A percentile compares a stretch with the other conserved stretches of the same genome.
These are phyloP conservation scores for Melanaphis sacchari DNA, from an alignment of 1,140 invertebrate species.

Conservation along the genomic window DNA sequence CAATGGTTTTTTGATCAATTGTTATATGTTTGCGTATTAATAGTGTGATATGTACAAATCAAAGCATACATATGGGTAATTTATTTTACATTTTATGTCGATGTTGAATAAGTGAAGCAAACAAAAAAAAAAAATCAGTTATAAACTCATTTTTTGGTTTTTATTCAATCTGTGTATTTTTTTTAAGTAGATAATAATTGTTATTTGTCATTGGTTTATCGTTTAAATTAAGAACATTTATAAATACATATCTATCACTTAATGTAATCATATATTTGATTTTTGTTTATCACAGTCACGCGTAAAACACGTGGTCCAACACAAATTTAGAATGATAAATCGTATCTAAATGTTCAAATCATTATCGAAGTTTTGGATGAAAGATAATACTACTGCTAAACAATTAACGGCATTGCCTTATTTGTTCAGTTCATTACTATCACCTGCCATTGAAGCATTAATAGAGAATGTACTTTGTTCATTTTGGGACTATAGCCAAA, in stretches of 20 bases:
- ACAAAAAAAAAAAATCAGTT: too few species aligned
- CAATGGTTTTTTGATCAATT: too few species aligned
- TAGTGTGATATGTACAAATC: not conserved
- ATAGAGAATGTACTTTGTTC: not conserved
- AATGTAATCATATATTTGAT: not conserved
- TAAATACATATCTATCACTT: not conserved
- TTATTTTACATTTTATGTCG: not conserved
- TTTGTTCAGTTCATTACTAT: not conserved
- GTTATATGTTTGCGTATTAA: too few species aligned
- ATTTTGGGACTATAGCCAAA: not conserved
- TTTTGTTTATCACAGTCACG: not conserved
- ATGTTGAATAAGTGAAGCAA: not conserved
- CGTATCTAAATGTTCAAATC: not conserved
- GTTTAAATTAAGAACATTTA: not conserved
- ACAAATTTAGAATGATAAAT: not conserved
- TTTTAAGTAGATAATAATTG: not conserved
- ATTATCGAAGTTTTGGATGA: not conserved
- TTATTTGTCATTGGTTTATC: not conserved
- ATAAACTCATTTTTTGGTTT: too few species aligned
- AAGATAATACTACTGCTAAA: not conserved
- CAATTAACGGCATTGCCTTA: not conserved
- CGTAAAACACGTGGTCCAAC: not conserved
- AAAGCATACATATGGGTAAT: not conserved
- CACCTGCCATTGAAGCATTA: not conserved
- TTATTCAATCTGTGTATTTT: not conserved